Conservation (phyloP, 2,797 vertebrate genomes). For the Hydrocynus forskahlii region DNA sequence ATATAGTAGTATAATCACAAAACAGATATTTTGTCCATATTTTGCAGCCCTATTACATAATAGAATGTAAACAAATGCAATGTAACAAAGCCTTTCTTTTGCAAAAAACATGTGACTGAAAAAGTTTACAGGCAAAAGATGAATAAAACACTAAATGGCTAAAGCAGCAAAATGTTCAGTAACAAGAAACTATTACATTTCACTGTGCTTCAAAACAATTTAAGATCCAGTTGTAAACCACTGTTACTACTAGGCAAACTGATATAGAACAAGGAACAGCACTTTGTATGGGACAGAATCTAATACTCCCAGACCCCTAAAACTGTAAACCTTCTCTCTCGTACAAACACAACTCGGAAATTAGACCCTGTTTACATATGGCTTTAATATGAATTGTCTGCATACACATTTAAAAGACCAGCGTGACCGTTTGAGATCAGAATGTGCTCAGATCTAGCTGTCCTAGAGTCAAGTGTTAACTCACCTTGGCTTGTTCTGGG, state of each 20-base stretch:
- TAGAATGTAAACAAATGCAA: background rate
- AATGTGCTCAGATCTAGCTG: too few relatives aligned
- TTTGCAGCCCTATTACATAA: too few relatives aligned
- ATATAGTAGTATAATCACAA: too few relatives aligned
- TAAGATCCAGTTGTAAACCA: background rate
- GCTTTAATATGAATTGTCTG: too few relatives aligned
- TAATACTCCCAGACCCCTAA: slow-evolving; percentile 5
- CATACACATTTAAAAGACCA: too few relatives aligned
- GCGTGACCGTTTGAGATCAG: too few relatives aligned
- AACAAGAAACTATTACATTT: background rate
- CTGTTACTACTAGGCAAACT: background rate
- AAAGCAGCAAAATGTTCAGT: background rate
- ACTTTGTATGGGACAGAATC: slow-evolving; percentile 14
- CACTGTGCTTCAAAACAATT: background rate
- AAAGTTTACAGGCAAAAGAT: slow-evolving; percentile 13
- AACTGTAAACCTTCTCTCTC: too few relatives aligned
- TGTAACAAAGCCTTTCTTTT: slow-evolving; percentile 18
- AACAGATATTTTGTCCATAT: too few relatives aligned
- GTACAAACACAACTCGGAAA: background rate
- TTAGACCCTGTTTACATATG: background rate
- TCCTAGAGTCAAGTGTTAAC: slow-evolving; percentile 61
- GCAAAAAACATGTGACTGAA: slow-evolving; percentile 6
- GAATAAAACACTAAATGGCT: background rate
- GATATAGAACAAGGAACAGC: background rate
- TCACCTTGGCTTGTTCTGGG: slow-evolving; percentile 93